Percentiles rank a stretch among this genome's conserved stretches.
These are phyloP conservation scores for Podabrus alpinus DNA, from an alignment of 2,888 invertebrate genomes.

Conservation along the genomic window DNA sequence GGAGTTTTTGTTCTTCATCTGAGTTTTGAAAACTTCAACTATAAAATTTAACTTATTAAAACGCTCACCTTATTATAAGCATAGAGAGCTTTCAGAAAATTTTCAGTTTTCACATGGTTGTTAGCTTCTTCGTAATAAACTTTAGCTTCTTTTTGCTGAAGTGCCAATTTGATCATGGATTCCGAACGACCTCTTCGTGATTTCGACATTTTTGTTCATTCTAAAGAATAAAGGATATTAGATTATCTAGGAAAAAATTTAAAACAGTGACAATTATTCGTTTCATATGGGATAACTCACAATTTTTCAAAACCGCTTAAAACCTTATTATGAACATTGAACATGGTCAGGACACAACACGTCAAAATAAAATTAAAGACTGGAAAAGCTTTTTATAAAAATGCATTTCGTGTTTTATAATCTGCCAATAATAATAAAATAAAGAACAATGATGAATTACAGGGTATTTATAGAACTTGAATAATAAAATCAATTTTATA, in stretches of 20 bases:
- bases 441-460: background rate
- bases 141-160: slow-evolving; percentile 61
- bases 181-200: slow-evolving; percentile 41
- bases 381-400: background rate
- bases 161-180: slow-evolving; percentile 47
- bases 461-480: background rate
- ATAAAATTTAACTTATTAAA: background rate
- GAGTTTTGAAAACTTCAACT: too few species aligned
- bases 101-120: slow-evolving; percentile 75
- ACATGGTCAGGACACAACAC: background rate
- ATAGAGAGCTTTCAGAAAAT: slow-evolving; percentile 70
- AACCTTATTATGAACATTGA: too few species aligned
- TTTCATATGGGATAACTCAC: too few species aligned
- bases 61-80: slow-evolving; percentile 71
- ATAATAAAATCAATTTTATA: slow-evolving; percentile 1
- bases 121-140: slow-evolving; percentile 77
- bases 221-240: background rate
- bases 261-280: too few species aligned
- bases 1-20: too few species aligned
- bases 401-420: slow-evolving; percentile 13
- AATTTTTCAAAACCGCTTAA: too few species aligned
- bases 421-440: slow-evolving; percentile 4
- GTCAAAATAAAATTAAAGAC: background rate
- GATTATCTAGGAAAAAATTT: too few species aligned
- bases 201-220: slow-evolving; percentile 22